phyloP scores from a whole-genome alignment of 2,888 invertebrate species.

The Cheilosia impressa region DNA sequence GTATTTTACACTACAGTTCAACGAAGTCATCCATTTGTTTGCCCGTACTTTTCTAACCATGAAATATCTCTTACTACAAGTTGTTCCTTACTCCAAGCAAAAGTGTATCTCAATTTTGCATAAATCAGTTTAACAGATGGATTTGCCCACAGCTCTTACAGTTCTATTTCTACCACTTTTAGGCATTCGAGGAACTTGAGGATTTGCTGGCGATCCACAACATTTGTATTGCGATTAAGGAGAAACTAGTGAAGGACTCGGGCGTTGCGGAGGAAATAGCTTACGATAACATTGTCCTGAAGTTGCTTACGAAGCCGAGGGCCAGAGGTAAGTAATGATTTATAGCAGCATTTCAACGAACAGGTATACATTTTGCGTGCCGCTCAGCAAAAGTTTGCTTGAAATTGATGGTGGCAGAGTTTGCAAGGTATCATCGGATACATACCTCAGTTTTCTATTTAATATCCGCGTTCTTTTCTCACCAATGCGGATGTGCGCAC shows the following conservation, averaged over 20 bases:
- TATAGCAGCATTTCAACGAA: constrained; percentile 4
- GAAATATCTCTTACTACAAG: no score
- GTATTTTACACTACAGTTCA: no score
- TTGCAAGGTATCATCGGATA: no score
- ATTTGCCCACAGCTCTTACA: not conserved
- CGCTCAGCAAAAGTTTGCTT: not conserved
- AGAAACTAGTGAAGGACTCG: constrained; percentile 97
- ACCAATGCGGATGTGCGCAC: no score
- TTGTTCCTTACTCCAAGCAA: no score
- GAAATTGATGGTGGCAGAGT: no score
- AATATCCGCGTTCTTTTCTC: no score
- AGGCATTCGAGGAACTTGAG: constrained; percentile 98
- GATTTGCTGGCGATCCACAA: constrained; percentile 91
- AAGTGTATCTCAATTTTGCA: not conserved
- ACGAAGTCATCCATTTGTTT: no score
- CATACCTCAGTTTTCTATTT: no score
- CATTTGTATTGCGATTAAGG: constrained; percentile 97
- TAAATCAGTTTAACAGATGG: constrained; percentile 31
- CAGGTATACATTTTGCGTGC: not conserved
- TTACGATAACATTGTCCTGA: constrained; percentile 94
- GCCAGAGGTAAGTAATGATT: constrained; percentile 90
- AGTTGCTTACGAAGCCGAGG: constrained; percentile 92
- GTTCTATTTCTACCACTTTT: constrained; percentile 72
- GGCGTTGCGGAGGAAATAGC: constrained; percentile 95
- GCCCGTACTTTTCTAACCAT: no score